Conservation (phyloP, 2,888 invertebrate genomes). For the Chrysina gloriosa region DNA sequence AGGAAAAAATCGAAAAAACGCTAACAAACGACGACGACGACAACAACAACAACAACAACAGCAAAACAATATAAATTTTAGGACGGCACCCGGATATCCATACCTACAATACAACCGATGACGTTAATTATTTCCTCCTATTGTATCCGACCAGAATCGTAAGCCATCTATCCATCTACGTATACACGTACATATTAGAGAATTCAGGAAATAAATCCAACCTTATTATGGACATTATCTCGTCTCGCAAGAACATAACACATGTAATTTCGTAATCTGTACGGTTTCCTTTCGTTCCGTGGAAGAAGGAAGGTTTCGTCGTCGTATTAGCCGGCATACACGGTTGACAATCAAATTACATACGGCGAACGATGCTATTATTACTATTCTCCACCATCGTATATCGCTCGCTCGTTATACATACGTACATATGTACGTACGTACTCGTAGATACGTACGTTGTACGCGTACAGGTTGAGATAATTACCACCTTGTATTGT, state of each 20-base stretch:
- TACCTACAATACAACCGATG: too few species aligned
- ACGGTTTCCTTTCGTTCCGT: too few species aligned
- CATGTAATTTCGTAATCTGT: slow-evolving; percentile 6
- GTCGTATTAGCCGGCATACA: neutral
- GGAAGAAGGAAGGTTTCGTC: too few species aligned
- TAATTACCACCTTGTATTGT: too few species aligned
- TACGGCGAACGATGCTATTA: too few species aligned
- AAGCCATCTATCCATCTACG: too few species aligned
- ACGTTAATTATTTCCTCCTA: slow-evolving; percentile 2
- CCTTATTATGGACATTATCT: neutral
- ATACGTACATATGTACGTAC: too few species aligned
- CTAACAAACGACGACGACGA: neutral
- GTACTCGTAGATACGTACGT: too few species aligned
- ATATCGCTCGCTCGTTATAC: too few species aligned
- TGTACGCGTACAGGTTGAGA: too few species aligned
- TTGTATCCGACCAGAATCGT: slow-evolving; percentile 1
- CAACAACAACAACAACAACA: neutral
- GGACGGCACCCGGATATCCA: slow-evolving; percentile 7
- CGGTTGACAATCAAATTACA: neutral
- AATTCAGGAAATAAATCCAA: neutral
- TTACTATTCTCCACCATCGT: too few species aligned
- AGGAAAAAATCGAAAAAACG: neutral
- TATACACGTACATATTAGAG: neutral
- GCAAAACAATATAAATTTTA: slow-evolving; percentile 2
- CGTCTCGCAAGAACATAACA: too few species aligned